These are phyloP conservation scores for Amitus sp. DNA, from an alignment of 2,888 invertebrate species.

Conservation along the genomic window DNA sequence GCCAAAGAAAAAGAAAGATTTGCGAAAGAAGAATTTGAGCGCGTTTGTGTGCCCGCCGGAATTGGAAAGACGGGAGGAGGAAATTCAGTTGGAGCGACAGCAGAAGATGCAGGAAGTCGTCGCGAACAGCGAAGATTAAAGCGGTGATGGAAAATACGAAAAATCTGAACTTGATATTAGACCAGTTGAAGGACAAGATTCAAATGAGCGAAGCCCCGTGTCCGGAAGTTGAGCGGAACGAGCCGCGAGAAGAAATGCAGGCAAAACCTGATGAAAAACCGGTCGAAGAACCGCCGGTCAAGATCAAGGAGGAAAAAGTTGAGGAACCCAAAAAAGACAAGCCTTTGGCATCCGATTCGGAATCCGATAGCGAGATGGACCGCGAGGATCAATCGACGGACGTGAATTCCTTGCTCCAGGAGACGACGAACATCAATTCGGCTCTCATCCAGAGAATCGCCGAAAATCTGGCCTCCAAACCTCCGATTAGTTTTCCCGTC, in stretches of 20 bases:
- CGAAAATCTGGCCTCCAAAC: constrained; percentile 53
- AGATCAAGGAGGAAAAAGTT: constrained; percentile 24
- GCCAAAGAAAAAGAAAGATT: background rate
- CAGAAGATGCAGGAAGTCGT: constrained; percentile 68
- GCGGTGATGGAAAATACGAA: constrained; percentile 52
- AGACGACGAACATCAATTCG: constrained; percentile 49
- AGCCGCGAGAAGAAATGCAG: background rate
- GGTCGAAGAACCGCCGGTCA: constrained; percentile 30
- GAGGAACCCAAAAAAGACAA: constrained; percentile 47
- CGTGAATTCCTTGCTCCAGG: constrained; percentile 55
- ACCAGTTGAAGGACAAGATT: constrained; percentile 60
- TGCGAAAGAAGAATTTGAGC: constrained; percentile 54
- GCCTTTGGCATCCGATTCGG: constrained; percentile 49
- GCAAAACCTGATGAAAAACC: constrained; percentile 20
- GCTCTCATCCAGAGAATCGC: constrained; percentile 58
- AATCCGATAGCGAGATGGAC: constrained; percentile 57
- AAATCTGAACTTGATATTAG: constrained; percentile 56
- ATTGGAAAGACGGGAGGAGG: constrained; percentile 64
- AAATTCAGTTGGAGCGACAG: constrained; percentile 66
- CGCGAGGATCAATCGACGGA: constrained; percentile 50
- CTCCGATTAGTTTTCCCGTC: too few species aligned
- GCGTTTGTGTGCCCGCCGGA: constrained; percentile 63
- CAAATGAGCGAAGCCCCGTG: constrained; percentile 46
- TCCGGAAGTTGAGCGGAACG: too few species aligned
- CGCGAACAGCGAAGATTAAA: constrained; percentile 54